Evolutionary conservation across 2,888 invertebrate species (phyloP), one percentile per base, ranked within the genome.

Genomic region (Tachina grossa): DNA sequence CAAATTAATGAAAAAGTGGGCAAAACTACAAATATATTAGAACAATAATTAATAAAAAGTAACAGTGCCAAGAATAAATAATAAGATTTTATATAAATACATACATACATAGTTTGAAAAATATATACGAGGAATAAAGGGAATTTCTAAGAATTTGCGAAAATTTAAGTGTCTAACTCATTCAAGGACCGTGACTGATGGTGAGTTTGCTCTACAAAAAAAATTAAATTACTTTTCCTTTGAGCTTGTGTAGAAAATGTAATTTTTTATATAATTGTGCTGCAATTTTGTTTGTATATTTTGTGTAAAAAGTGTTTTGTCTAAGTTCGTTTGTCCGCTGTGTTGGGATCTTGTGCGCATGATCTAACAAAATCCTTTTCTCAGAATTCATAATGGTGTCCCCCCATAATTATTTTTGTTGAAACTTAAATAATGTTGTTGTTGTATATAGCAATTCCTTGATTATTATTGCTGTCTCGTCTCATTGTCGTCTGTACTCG

Each of bases 381-480:
- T 65, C 22, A 19, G 72, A 59, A 72, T 72, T 79, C 66, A 66
- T 83, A 72, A 83, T 79, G 79, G 76, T 72, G 22, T 78, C n/a
- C n/a, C 41, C 72, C 66, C 57, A 39, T n/a, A 59, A 59, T 49
- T 76, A 81, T 59, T 59, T 83, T 69, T n/a, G 45, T 66, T 61
- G 59, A 31, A 53, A 31, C 68, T 77, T 61, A 19, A 13, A 39
- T 57, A 16, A 47, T 83, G 61, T 65, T 68, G 61, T 63, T 59
- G 74, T 76, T 78, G 63, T 57, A 80, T 61, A 72, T 55, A 68
- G 66, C 72, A 77, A 65, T 85, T 83, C 53, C 65, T 76, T 68
- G 79, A 76, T 83, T 76, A 66, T 83, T 79, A 85, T 80, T 66
- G 72, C 79, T 63, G 83, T 85, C 85, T 85, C 85, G 83, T 83